These are phyloP conservation scores for Heliangelus exortis DNA, from an alignment of 2,797 vertebrate genomes.

Conservation along the genomic window DNA sequence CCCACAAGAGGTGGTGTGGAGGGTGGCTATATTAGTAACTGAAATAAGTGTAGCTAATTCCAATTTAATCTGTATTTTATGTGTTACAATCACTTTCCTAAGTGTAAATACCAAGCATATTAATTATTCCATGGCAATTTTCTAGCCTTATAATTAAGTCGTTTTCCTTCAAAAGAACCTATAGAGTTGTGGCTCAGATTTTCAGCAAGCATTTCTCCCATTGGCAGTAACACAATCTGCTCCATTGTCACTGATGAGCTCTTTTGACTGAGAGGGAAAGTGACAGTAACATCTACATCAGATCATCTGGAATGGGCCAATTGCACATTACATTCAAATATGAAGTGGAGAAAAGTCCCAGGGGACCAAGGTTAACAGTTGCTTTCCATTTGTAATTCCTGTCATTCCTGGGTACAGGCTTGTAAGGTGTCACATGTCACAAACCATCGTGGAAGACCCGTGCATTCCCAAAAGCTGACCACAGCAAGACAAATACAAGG, in stretches of 20 bases:
- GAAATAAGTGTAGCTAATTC: constrained; percentile 59
- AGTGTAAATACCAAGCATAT: constrained; percentile 60
- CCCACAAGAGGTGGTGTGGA: constrained; percentile 37
- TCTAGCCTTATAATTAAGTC: constrained; percentile 52
- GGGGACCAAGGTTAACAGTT: constrained; percentile 12
- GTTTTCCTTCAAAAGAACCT: constrained; percentile 53
- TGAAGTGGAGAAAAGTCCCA: constrained; percentile 22
- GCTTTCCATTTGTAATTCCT: constrained; percentile 44
- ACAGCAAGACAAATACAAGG: constrained; percentile 37
- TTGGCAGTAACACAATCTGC: constrained; percentile 35
- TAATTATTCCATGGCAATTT: constrained; percentile 68
- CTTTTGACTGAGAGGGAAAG: constrained; percentile 38
- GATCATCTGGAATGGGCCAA: constrained; percentile 61
- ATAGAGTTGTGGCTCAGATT: constrained; percentile 7
- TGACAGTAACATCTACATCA: constrained; percentile 56
- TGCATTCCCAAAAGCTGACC: constrained; percentile 36
- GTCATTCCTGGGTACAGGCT: constrained; percentile 43
- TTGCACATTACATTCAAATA: constrained; percentile 55
- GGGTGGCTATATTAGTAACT: constrained; percentile 25
- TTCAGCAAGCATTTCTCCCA: constrained; percentile 38
- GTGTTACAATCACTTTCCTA: constrained; percentile 34
- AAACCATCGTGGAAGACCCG: background rate
- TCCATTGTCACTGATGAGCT: constrained; percentile 40
- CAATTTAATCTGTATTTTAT: constrained; percentile 65
- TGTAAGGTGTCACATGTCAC: constrained; percentile 17